Percentiles rank a stretch among this genome's conserved stretches.
These are phyloP conservation scores for Eupithecia abbreviata DNA, from an alignment of 2,888 invertebrate genomes.

Conservation along the genomic window DNA sequence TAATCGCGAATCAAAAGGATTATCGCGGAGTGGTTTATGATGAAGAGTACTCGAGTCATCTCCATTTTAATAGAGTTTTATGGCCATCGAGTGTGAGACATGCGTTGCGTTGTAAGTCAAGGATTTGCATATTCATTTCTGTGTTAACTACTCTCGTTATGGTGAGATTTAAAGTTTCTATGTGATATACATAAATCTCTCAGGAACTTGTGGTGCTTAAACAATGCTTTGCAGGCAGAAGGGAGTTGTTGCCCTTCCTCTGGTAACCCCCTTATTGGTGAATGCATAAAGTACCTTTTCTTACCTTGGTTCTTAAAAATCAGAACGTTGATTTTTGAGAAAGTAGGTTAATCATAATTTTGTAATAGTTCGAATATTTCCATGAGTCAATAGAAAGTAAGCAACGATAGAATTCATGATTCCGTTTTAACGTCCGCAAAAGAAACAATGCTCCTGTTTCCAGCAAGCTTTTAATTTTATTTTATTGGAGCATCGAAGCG, in stretches of 20 bases:
- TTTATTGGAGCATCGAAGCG: neutral
- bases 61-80: slow-evolving; percentile 25
- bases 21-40: slow-evolving; percentile 26
- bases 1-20: slow-evolving; percentile 37
- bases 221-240: neutral
- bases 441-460: neutral
- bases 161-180: neutral
- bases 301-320: neutral
- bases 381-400: neutral
- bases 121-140: slow-evolving; percentile 26
- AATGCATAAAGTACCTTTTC: neutral
- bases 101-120: slow-evolving; percentile 9
- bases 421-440: neutral
- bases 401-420: neutral
- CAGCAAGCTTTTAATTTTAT: slow-evolving; percentile 1
- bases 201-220: neutral
- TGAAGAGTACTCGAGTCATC: slow-evolving; percentile 20
- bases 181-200: neutral
- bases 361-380: neutral
- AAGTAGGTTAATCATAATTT: neutral
- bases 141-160: slow-evolving; percentile 10
- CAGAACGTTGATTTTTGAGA: too few relatives aligned
- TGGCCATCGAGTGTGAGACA: slow-evolving; percentile 8
- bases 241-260: neutral
- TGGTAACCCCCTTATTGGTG: neutral